Base-by-base conservation (phyloP, 2,113 vertebrate species). In the Halichoerus grypus region DNA sequence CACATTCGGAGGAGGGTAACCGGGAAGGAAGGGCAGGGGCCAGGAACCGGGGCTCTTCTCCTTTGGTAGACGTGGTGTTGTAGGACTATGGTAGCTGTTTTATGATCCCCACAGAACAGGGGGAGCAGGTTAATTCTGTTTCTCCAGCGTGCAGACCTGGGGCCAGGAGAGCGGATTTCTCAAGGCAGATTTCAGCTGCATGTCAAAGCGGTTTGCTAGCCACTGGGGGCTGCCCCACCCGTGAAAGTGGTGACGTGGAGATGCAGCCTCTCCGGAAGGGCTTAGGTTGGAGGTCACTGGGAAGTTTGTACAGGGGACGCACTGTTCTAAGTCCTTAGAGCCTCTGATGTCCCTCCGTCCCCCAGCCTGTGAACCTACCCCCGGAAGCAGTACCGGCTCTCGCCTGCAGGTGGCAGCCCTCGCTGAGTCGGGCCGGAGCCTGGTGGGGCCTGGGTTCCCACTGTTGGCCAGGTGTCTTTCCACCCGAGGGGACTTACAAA, bases 361-460 rank as follows among this genome's bases (percentile, higher is more conserved):
- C 26, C 26, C 3, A 15, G 13, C 14, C 79, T 53, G 42, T 16
- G 13, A 33, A 8, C 4, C 14, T 24, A n/a, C 59, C 14, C 9
- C 15, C 7, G 36, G n/a, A 39, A 13, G 63, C 84, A 94, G 84
- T 8, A 55, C 22, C 18, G 0, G 0, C 36, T 84, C 51, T 39
- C 7, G 28, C 91, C 88, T 97, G 21, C 80, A 95, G 93, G 59
- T 97, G 95, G 81, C 93, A 93, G 65, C 13, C 49, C 49, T 9
- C 42, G 13, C 65, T 53, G 46, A 6, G 24, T 11, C 12, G 49
- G 13, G 3, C 33, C 36, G 7, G 12, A 71, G 9, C 4, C 46
- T 57, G 46, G 4, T 22, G 0, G 4, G 39, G 12, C 21, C 2
- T 1, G 33, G 22, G 5, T 42, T 90, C 77, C 49, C 51, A 10